Conservation (phyloP, 2,113 vertebrate species). For the Oncorhynchus masou region DNA sequence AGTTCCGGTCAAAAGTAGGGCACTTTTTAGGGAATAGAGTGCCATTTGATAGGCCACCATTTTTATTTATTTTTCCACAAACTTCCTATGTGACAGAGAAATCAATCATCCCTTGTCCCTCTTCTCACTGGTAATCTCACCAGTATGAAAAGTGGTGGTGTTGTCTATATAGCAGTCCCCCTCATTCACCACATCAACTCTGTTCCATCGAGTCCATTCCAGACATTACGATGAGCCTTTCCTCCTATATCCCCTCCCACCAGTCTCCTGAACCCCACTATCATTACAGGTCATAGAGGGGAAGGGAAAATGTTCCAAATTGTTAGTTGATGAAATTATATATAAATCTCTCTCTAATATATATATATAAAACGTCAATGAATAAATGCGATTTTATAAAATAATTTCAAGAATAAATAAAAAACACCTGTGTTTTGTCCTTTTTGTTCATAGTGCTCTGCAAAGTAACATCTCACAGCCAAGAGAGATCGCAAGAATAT, state of each 20-base stretch:
- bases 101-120: conserved; percentile 46
- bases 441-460: background rate
- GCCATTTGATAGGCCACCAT: conserved; percentile 29
- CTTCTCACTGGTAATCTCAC: conserved; percentile 49
- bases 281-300: conserved; percentile 36
- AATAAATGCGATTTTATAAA: conserved; percentile 74
- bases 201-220: no score
- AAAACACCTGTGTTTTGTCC: conserved; percentile 9
- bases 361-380: conserved; percentile 46
- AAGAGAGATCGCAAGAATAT: no score
- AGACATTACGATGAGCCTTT: no score
- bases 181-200: background rate
- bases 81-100: conserved; percentile 49
- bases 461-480: no score
- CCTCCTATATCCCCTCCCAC: no score
- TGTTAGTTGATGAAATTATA: conserved; percentile 60
- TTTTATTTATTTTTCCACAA: conserved; percentile 34
- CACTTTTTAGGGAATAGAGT: no score
- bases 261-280: conserved; percentile 5
- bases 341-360: background rate
- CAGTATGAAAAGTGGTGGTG: conserved; percentile 45
- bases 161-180: background rate
- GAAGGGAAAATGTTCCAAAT: conserved; percentile 64
- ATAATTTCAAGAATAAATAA: conserved; percentile 73
- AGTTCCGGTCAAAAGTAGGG: no score